A percentile compares a stretch with the other conserved stretches of the same genome.
Conservation (phyloP, 23 tunicate genomes). For the Ascidia mentula region DNA sequence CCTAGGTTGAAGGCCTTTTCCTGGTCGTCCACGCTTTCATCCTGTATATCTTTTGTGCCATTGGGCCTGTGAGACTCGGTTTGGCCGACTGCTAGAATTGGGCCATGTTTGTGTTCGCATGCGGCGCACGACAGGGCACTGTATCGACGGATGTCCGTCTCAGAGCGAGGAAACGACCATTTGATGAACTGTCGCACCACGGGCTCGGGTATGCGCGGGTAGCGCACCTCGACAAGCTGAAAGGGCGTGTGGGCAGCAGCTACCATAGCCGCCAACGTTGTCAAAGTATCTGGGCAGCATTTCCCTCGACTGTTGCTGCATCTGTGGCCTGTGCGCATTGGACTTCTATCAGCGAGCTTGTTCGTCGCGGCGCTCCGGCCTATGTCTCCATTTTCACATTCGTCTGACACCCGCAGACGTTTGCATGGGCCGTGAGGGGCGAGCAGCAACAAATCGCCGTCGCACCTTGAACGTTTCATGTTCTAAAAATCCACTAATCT, state of each 20-base stretch:
- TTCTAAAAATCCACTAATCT: neutral
- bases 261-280: conserved; percentile 64
- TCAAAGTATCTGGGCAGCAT: conserved; percentile 51
- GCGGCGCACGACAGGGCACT: conserved; percentile 54
- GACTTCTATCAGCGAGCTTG: too few species aligned
- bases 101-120: conserved; percentile 21
- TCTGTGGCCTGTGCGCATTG: neutral
- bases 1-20: conserved; percentile 65
- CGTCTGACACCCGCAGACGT: conserved; percentile 3
- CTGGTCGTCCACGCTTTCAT: conserved; percentile 21
- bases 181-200: conserved; percentile 55
- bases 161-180: conserved; percentile 82
- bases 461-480: neutral
- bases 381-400: too few species aligned
- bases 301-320: neutral
- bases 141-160: conserved; percentile 71
- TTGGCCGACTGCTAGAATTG: neutral
- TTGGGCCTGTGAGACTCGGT: conserved; percentile 10
- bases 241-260: conserved; percentile 58
- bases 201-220: conserved; percentile 63
- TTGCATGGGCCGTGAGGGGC: neutral
- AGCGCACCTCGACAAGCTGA: conserved; percentile 65
- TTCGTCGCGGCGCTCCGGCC: too few species aligned
- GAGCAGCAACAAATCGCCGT: neutral
- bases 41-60: neutral